Evolutionary conservation across 1,140 invertebrate genomes (phyloP).

Genomic region (Saccostrea echinata): DNA sequence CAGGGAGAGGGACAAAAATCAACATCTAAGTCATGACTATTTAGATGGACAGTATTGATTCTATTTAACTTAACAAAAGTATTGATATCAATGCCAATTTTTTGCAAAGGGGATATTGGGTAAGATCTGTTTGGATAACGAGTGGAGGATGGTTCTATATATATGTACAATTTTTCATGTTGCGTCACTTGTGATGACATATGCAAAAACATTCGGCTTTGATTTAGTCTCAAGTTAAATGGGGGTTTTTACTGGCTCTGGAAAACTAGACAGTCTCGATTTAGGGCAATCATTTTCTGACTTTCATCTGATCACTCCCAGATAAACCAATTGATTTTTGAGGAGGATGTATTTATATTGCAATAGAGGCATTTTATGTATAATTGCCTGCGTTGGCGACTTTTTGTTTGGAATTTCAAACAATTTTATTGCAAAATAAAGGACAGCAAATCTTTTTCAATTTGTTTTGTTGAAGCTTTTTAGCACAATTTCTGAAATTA

Average conservation of each 20-base stretch:
- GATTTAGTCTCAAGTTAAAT: slow-evolving; percentile 17
- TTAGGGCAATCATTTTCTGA: slow-evolving; percentile 19
- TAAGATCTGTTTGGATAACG: slow-evolving; percentile 2
- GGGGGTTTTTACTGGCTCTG: neutral
- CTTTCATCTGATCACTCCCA: slow-evolving; percentile 1
- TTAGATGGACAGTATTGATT: slow-evolving; percentile 37
- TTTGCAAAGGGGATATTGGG: neutral
- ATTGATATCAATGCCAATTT: neutral
- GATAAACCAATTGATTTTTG: slow-evolving; percentile 20
- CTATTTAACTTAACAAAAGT: slow-evolving; percentile 4
- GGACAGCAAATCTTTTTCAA: neutral
- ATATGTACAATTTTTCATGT: neutral
- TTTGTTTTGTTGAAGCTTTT: neutral
- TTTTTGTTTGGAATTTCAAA: slow-evolving; percentile 19
- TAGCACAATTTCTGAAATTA: no score
- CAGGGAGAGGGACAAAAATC: slow-evolving; percentile 14
- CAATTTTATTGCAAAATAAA: neutral
- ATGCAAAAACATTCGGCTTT: slow-evolving; percentile 12
- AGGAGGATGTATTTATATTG: slow-evolving; percentile 21
- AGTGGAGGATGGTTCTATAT: neutral
- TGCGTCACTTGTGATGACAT: slow-evolving; percentile 1
- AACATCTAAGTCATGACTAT: slow-evolving; percentile 20
- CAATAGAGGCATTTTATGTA: slow-evolving; percentile 8
- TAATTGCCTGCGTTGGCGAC: neutral
- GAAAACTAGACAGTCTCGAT: slow-evolving; percentile 1